A percentile compares a stretch with the other conserved stretches of the same genome.
Conservation (phyloP, 1,140 invertebrate species). For the Drosophila nikananu region DNA sequence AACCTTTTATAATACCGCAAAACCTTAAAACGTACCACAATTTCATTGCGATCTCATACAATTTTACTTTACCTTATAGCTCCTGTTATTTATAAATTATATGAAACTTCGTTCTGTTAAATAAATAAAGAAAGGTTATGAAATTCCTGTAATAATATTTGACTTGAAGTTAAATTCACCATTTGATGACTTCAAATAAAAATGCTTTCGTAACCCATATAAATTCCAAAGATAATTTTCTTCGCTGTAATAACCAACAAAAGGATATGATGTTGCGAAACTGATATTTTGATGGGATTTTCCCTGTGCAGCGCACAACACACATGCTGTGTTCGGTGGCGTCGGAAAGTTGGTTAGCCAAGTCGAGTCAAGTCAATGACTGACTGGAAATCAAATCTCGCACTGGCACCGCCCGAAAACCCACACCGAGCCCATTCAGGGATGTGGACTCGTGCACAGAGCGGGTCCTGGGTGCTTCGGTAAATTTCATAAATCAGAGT, state of each 20-base stretch:
- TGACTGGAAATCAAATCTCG: slow-evolving; percentile 52
- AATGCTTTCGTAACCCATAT: neutral
- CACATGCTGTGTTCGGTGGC: slow-evolving; percentile 10
- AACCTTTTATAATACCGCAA: neutral
- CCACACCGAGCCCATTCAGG: slow-evolving; percentile 12
- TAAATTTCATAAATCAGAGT: slow-evolving; percentile 80
- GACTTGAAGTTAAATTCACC: neutral
- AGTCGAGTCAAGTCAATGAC: slow-evolving; percentile 45
- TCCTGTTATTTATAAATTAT: neutral
- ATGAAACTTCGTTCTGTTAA: neutral
- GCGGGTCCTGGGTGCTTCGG: slow-evolving; percentile 18
- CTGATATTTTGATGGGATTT: slow-evolving; percentile 20
- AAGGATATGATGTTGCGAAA: slow-evolving; percentile 12
- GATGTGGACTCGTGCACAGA: slow-evolving; percentile 17
- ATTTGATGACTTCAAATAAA: neutral
- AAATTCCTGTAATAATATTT: neutral
- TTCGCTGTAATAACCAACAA: slow-evolving; percentile 1
- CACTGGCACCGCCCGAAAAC: neutral
- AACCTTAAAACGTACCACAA: neutral
- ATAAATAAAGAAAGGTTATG: neutral
- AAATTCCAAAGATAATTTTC: neutral
- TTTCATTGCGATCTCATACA: neutral
- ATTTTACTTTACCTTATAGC: neutral
- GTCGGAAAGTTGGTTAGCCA: slow-evolving; percentile 44
- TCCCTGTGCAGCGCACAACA: slow-evolving; percentile 11